Evolutionary conservation across 1,140 invertebrate genomes (phyloP).

Genomic region (Brachionus plicatilis): DNA sequence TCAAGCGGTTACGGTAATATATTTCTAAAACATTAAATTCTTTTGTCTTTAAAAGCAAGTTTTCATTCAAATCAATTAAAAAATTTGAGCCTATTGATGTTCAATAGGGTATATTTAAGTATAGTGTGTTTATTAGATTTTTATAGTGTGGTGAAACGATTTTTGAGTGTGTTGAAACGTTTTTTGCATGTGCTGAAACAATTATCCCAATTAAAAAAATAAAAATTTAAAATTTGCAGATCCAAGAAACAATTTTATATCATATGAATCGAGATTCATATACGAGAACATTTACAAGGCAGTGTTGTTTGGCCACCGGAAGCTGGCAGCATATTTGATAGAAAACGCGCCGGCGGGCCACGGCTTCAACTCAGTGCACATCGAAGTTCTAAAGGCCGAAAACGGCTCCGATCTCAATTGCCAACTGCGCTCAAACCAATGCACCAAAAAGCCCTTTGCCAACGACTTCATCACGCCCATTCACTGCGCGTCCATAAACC

Average conservation of each 20-base stretch:
- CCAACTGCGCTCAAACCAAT: slow-evolving; percentile 15
- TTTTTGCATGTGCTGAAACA: too few species aligned
- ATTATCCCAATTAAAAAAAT: too few species aligned
- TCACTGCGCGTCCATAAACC: slow-evolving; percentile 61
- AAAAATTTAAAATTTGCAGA: background rate
- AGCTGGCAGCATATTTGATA: slow-evolving; percentile 53
- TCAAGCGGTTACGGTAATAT: too few species aligned
- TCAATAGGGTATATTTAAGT: too few species aligned
- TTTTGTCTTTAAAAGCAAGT: too few species aligned
- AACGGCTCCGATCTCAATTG: background rate
- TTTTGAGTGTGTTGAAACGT: too few species aligned
- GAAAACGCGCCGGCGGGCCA: slow-evolving; percentile 49
- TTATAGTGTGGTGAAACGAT: too few species aligned
- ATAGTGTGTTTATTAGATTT: too few species aligned
- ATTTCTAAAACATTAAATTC: too few species aligned
- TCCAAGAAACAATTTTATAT: slow-evolving; percentile 33
- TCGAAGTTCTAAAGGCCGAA: slow-evolving; percentile 47
- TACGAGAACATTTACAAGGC: slow-evolving; percentile 46
- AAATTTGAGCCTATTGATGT: too few species aligned
- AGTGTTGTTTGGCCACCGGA: slow-evolving; percentile 52
- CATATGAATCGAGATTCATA: slow-evolving; percentile 41
- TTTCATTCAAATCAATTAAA: too few species aligned
- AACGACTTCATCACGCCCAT: slow-evolving; percentile 58
- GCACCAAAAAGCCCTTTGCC: slow-evolving; percentile 48
- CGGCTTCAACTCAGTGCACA: slow-evolving; percentile 55